Evolutionary conservation across 2,797 vertebrate species (phyloP).

Genomic region (Cuniculus paca): DNA sequence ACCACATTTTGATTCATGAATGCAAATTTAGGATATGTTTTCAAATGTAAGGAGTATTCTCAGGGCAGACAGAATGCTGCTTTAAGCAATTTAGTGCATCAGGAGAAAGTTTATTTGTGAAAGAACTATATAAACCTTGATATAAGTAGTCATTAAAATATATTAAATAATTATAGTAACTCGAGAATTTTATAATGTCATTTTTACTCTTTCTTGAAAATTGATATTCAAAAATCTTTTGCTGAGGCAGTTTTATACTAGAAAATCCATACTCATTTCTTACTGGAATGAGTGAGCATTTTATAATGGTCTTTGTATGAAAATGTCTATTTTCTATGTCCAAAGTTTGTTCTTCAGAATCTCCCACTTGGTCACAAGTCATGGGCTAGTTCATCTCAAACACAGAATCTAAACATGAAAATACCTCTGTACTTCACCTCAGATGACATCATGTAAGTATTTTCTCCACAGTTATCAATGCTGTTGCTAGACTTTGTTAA

Average conservation of each 20-base stretch:
- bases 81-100: background rate
- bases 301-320: background rate
- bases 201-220: constrained; percentile 37
- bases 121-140: background rate
- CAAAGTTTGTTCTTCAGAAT: background rate
- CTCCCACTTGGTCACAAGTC: background rate
- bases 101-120: constrained; percentile 2
- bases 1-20: constrained; percentile 46
- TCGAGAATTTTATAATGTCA: background rate
- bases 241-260: background rate
- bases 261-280: background rate
- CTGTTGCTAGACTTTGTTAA: background rate
- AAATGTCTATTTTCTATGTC: background rate
- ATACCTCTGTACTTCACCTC: background rate
- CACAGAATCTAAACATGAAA: background rate
- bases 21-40: constrained; percentile 26
- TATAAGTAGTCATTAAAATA: background rate
- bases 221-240: background rate
- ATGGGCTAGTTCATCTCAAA: background rate
- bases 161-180: background rate
- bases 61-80: background rate
- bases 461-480: background rate
- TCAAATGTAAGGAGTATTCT: background rate
- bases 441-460: background rate
- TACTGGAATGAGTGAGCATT: background rate